These are phyloP conservation scores for Proisotoma minuta DNA, from an alignment of 2,888 invertebrate genomes.

Conservation along the genomic window DNA sequence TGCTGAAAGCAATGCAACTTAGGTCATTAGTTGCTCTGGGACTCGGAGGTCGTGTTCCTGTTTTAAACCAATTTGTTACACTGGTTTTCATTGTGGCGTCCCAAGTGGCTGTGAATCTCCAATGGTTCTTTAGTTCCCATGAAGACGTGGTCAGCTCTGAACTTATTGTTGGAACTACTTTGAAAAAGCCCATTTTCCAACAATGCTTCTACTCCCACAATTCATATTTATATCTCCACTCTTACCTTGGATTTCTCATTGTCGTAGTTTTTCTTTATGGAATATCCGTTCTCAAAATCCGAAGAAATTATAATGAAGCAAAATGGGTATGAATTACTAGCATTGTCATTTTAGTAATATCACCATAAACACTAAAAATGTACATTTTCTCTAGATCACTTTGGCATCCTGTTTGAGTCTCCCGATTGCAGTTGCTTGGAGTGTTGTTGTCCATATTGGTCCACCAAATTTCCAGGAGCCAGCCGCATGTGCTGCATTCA, in stretches of 20 bases:
- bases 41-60: constrained; percentile 50
- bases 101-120: constrained; percentile 49
- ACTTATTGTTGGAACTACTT: no score
- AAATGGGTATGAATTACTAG: constrained; percentile 47
- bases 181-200: constrained; percentile 21
- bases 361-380: no score
- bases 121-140: constrained; percentile 48
- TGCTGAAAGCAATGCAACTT: constrained; percentile 51
- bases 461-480: constrained; percentile 48
- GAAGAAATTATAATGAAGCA: constrained; percentile 50
- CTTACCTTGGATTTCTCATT: constrained; percentile 48
- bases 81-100: constrained; percentile 49
- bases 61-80: constrained; percentile 49
- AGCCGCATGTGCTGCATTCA: constrained; percentile 49
- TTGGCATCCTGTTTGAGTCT: constrained; percentile 48
- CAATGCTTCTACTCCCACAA: constrained; percentile 47
- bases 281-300: constrained; percentile 49
- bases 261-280: constrained; percentile 49
- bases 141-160: constrained; percentile 25
- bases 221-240: constrained; percentile 49
- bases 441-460: constrained; percentile 44
- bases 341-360: no score
- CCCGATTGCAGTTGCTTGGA: constrained; percentile 48
- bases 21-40: constrained; percentile 50
- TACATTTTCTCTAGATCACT: constrained; percentile 35